Percentiles rank a stretch among this genome's conserved stretches.
Conservation (phyloP, 2,888 invertebrate genomes). For the Dryadula phaetusa region DNA sequence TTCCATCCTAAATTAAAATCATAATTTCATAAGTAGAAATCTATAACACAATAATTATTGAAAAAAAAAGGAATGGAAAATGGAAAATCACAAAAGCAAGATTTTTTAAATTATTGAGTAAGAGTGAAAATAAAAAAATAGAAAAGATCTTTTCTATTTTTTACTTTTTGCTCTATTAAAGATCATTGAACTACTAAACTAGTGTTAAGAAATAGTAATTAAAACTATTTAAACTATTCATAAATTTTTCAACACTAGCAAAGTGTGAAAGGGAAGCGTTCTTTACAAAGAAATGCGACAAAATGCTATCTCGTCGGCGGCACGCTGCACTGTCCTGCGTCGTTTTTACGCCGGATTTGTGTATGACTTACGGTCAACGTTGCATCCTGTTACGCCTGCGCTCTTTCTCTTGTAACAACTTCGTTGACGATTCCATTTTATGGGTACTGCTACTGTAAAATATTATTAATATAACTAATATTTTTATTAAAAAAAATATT, state of each 20-base stretch:
- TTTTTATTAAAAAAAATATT: too few species aligned
- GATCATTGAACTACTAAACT: too few species aligned
- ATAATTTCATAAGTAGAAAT: too few species aligned
- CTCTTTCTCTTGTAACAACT: conserved; percentile 9
- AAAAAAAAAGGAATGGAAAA: too few species aligned
- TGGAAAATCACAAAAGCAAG: too few species aligned
- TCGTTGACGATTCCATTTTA: conserved; percentile 17
- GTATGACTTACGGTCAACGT: conserved; percentile 74
- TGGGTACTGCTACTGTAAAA: neutral
- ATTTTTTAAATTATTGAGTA: too few species aligned
- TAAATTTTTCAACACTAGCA: neutral
- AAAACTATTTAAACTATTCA: neutral
- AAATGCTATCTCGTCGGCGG: conserved; percentile 56
- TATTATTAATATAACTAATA: neutral
- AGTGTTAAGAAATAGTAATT: neutral
- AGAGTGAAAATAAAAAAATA: too few species aligned
- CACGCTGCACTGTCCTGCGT: conserved; percentile 53
- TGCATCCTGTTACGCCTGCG: conserved; percentile 57
- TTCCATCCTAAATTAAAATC: too few species aligned
- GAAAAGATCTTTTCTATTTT: too few species aligned
- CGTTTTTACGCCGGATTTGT: conserved; percentile 77
- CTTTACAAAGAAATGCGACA: conserved; percentile 63
- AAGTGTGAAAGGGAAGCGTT: conserved; percentile 54
- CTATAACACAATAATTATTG: too few species aligned
- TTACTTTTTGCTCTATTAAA: too few species aligned